Conservation (phyloP, 2,113 vertebrate species). For the Plectropomus leopardus region DNA sequence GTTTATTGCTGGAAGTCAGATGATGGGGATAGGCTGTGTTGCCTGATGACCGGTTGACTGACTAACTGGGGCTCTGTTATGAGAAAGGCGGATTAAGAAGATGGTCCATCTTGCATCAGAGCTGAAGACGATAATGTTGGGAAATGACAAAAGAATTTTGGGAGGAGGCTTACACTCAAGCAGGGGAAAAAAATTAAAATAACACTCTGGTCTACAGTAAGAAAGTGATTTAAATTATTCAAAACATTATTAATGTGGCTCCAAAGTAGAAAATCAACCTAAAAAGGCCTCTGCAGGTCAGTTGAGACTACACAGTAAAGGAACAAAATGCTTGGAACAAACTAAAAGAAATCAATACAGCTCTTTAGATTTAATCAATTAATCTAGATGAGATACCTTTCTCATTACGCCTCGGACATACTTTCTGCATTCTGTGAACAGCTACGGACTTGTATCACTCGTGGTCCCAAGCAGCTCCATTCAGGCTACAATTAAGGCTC, state of each 20-base stretch:
- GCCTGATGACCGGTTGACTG: conserved; percentile 61
- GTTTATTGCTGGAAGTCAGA: conserved; percentile 53
- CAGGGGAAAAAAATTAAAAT: too few relatives aligned
- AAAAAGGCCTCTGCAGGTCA: not conserved
- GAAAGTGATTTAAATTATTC: conserved; percentile 9
- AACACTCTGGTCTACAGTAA: conserved; percentile 7
- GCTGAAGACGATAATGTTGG: conserved; percentile 50
- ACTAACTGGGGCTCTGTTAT: conserved; percentile 67
- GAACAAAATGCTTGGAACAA: conserved; percentile 15
- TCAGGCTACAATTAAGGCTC: too few relatives aligned
- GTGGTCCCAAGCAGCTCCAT: too few relatives aligned
- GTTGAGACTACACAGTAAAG: conserved; percentile 36
- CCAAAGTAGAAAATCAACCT: not conserved
- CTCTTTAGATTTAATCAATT: conserved; percentile 39
- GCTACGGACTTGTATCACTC: too few relatives aligned
- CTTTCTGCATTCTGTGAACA: too few relatives aligned
- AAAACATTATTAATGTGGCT: conserved; percentile 25
- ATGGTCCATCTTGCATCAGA: conserved; percentile 48
- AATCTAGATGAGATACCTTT: conserved; percentile 26
- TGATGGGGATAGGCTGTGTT: conserved; percentile 17
- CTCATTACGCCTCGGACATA: too few relatives aligned
- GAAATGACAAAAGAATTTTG: conserved; percentile 53
- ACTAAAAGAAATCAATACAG: conserved; percentile 1
- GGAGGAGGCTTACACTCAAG: conserved; percentile 12
- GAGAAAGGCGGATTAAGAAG: conserved; percentile 64